phyloP scores from a whole-genome alignment of 2,113 vertebrate genomes.

The Hippopotamus amphibius region DNA sequence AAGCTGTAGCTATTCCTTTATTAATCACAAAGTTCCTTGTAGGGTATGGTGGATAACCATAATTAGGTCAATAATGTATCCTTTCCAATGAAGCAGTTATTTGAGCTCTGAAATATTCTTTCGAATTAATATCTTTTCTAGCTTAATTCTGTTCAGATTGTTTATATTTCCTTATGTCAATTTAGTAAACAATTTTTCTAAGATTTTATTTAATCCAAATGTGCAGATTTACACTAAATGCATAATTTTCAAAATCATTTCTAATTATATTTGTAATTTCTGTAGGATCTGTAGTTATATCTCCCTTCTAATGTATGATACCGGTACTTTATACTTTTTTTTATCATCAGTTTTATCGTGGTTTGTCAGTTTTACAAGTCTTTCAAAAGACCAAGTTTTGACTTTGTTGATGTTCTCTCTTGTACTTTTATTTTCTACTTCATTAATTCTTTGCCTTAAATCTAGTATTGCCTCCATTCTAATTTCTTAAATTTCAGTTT shows the following conservation, averaged over 20 bases:
- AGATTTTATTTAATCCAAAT: not conserved
- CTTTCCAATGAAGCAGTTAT: not conserved
- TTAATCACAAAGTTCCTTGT: not conserved
- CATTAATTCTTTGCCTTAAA: not conserved
- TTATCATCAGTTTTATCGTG: not conserved
- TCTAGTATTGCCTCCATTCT: not conserved
- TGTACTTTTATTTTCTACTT: too few species aligned
- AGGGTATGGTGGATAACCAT: not conserved
- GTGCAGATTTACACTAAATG: not conserved
- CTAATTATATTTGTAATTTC: not conserved
- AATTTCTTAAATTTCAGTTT: not conserved
- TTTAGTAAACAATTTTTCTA: not conserved
- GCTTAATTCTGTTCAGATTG: not conserved
- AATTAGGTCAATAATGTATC: not conserved
- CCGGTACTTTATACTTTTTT: not conserved
- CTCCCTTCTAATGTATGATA: not conserved
- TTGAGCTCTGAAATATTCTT: not conserved
- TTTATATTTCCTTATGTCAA: not conserved
- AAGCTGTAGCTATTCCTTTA: not conserved
- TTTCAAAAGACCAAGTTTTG: not conserved
- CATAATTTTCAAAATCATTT: not conserved
- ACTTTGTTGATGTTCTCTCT: too few species aligned
- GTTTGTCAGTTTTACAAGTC: not conserved
- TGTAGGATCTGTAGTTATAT: not conserved
- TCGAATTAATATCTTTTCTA: not conserved